Evolutionary conservation across 2,888 invertebrate genomes (phyloP).

Genomic region (Drosophila affinis): DNA sequence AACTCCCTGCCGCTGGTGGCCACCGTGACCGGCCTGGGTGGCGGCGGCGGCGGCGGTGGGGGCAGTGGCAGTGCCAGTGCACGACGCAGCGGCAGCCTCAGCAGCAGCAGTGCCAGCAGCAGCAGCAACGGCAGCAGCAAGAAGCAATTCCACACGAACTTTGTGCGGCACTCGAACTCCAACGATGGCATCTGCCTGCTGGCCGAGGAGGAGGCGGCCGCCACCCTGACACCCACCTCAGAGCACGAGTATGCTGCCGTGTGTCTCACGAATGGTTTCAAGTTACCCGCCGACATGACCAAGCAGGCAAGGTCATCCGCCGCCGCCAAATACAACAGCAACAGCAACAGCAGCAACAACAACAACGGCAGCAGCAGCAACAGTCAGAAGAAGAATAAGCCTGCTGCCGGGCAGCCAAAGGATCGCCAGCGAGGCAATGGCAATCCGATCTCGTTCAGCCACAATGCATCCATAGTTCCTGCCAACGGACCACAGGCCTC

Average conservation of each 20-base stretch:
- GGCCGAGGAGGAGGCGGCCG: slow-evolving; percentile 80
- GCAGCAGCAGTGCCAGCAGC: slow-evolving; percentile 73
- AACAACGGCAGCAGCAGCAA: slow-evolving; percentile 27
- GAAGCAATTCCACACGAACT: slow-evolving; percentile 80
- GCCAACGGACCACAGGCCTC: slow-evolving; percentile 70
- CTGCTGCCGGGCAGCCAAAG: slow-evolving; percentile 44
- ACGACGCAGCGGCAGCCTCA: slow-evolving; percentile 77
- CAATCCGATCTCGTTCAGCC: slow-evolving; percentile 52
- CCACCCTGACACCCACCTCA: slow-evolving; percentile 79
- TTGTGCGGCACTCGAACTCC: slow-evolving; percentile 79
- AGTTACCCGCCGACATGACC: slow-evolving; percentile 60
- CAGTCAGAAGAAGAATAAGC: slow-evolving; percentile 23
- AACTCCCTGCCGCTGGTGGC: slow-evolving; percentile 70
- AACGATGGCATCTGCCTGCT: slow-evolving; percentile 80
- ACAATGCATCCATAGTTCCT: slow-evolving; percentile 80
- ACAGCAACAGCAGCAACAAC: slow-evolving; percentile 27
- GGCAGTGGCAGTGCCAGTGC: slow-evolving; percentile 32
- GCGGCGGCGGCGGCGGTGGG: slow-evolving; percentile 33
- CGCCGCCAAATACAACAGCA: slow-evolving; percentile 25
- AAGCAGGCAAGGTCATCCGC: slow-evolving; percentile 1
- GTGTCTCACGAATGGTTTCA: slow-evolving; percentile 73
- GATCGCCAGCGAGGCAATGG: slow-evolving; percentile 55
- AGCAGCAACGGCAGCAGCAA: slow-evolving; percentile 73
- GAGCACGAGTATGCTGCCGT: slow-evolving; percentile 72
- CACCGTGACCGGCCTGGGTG: slow-evolving; percentile 58